Conservation (phyloP, 35 echinoderm and acorn worm species). For the Lytechinus variegatus region DNA sequence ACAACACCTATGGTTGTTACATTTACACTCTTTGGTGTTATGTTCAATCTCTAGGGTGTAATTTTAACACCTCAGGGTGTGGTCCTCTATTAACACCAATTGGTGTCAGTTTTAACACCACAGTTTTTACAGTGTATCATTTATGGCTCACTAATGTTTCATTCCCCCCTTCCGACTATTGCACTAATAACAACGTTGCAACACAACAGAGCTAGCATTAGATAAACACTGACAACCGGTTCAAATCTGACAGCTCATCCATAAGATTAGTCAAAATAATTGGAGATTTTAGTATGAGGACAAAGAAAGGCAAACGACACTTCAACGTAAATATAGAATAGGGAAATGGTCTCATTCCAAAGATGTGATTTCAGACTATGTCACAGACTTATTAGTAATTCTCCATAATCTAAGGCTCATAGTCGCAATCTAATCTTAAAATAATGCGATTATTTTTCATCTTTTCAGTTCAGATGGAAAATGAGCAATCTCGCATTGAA, state of each 20-base stretch:
- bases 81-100: no score
- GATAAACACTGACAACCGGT: neutral
- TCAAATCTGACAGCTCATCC: neutral
- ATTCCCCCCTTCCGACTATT: neutral
- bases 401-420: neutral
- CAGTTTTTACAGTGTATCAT: no score
- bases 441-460: neutral
- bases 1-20: no score
- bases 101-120: no score
- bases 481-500: neutral
- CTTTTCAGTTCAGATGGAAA: neutral
- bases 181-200: neutral
- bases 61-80: no score
- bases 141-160: neutral
- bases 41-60: no score
- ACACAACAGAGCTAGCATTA: neutral
- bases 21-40: no score
- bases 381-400: neutral
- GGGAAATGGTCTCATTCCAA: no score
- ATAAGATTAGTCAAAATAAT: neutral
- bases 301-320: neutral
- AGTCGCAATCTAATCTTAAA: neutral
- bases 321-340: neutral
- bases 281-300: neutral
- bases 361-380: neutral